phyloP scores from a whole-genome alignment of 2,888 invertebrate genomes.

The Nymphalis urticae region DNA sequence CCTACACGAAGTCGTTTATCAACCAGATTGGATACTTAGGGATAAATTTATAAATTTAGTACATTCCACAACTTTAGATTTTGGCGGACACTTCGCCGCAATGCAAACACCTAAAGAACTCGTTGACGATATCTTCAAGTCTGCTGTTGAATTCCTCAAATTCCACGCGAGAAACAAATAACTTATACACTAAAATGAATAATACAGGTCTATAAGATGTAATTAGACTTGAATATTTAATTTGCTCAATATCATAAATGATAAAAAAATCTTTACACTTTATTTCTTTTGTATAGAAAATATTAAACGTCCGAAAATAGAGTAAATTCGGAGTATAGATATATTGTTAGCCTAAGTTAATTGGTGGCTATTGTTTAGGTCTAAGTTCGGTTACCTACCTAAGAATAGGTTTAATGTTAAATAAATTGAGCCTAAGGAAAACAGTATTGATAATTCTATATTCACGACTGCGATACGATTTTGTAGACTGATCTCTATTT shows the following conservation, averaged over 20 bases:
- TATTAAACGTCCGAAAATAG: not conserved
- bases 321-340: conserved; percentile 20
- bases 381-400: not conserved
- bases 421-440: not conserved
- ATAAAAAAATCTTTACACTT: not conserved
- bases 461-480: not conserved
- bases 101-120: conserved; percentile 85
- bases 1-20: conserved; percentile 84
- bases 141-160: conserved; percentile 42
- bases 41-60: conserved; percentile 85
- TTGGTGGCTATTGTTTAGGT: not conserved
- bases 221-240: conserved; percentile 6
- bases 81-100: conserved; percentile 94
- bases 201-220: conserved; percentile 20
- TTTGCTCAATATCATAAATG: not conserved
- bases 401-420: conserved; percentile 4
- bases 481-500: conserved; percentile 9
- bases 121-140: conserved; percentile 1
- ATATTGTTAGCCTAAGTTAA: conserved; percentile 7
- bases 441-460: conserved; percentile 1
- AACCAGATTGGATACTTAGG: conserved; percentile 83
- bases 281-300: not conserved
- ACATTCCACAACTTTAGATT: conserved; percentile 82
- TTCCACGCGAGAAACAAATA: conserved; percentile 5
- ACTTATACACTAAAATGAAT: not conserved